A percentile compares a stretch with the other conserved stretches of the same genome.
Evolutionary conservation across 2,888 invertebrate genomes (phyloP).

Genomic region (Coelopa pilipes): DNA sequence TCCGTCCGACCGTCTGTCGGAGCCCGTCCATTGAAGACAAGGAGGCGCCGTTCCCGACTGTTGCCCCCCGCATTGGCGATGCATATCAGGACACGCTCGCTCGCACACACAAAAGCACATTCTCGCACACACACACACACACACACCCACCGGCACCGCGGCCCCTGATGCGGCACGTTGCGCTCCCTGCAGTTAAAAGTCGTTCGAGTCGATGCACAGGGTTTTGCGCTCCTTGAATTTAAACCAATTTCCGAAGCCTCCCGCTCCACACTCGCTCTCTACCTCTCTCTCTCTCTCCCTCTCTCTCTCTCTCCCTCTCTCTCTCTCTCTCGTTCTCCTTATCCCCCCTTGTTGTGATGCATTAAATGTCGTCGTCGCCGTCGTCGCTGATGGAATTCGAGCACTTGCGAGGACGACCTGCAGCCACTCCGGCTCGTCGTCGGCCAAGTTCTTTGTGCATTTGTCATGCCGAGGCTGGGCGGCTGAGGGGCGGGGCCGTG

Average conservation of each 20-base stretch:
- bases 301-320: no score
- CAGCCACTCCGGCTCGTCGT: not conserved
- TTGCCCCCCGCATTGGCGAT: not conserved
- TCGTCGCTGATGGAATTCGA: conserved; percentile 20
- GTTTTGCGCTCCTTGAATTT: conserved; percentile 34
- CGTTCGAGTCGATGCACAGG: conserved; percentile 31
- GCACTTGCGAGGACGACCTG: conserved; percentile 18
- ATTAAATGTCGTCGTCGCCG: conserved; percentile 13
- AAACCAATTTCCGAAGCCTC: conserved; percentile 25
- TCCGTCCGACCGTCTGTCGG: not conserved
- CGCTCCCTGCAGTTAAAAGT: conserved; percentile 32
- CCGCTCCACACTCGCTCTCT: not conserved
- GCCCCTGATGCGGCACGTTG: conserved; percentile 13
- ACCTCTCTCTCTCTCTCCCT: no score
- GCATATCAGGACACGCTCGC: conserved; percentile 18
- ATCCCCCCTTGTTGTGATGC: conserved; percentile 1
- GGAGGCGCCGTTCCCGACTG: not conserved
- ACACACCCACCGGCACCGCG: not conserved
- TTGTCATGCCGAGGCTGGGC: not conserved
- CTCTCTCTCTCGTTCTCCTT: not conserved
- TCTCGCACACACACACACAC: not conserved
- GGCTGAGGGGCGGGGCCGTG: conserved; percentile 20
- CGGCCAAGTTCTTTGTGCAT: not conserved
- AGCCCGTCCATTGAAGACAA: not conserved
- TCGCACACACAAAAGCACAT: not conserved